Percentiles rank a stretch among this genome's conserved stretches.
Conservation (phyloP, 64 coral and sea anemone genomes). For the Pocillopora damicornis region DNA sequence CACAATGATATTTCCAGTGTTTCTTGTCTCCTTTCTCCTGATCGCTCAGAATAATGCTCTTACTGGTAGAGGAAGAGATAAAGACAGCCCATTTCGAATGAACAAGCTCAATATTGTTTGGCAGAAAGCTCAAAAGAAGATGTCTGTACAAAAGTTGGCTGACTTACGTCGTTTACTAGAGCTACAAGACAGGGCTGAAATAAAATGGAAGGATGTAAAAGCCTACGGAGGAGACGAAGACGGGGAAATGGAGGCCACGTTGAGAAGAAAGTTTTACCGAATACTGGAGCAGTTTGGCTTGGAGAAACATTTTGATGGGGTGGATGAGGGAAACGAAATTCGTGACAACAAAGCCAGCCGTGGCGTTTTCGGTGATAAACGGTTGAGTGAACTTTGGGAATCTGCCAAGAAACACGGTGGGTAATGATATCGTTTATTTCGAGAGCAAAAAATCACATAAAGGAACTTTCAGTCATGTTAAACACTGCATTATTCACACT, state of each 20-base stretch:
- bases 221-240: conserved; percentile 54
- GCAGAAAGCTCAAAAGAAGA: conserved; percentile 79
- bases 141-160: conserved; percentile 67
- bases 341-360: conserved; percentile 3
- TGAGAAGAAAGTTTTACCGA: conserved; percentile 48
- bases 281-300: conserved; percentile 61
- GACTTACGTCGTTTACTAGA: conserved; percentile 44
- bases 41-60: not conserved
- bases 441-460: too few species aligned
- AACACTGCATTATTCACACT: too few species aligned
- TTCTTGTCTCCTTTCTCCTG: not conserved
- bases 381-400: conserved; percentile 45
- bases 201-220: conserved; percentile 77
- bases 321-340: conserved; percentile 29
- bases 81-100: conserved; percentile 63
- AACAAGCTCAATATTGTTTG: conserved; percentile 80
- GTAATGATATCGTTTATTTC: too few species aligned
- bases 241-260: conserved; percentile 56
- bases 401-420: conserved; percentile 33
- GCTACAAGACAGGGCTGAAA: conserved; percentile 66
- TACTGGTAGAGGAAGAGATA: not conserved
- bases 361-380: conserved; percentile 28
- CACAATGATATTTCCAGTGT: not conserved
- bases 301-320: conserved; percentile 10
- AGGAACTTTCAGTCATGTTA: too few species aligned